Percentiles rank a stretch among this genome's conserved stretches.
phyloP scores from a whole-genome alignment of 1,140 invertebrate genomes.

The Matsumurasca onukii region DNA sequence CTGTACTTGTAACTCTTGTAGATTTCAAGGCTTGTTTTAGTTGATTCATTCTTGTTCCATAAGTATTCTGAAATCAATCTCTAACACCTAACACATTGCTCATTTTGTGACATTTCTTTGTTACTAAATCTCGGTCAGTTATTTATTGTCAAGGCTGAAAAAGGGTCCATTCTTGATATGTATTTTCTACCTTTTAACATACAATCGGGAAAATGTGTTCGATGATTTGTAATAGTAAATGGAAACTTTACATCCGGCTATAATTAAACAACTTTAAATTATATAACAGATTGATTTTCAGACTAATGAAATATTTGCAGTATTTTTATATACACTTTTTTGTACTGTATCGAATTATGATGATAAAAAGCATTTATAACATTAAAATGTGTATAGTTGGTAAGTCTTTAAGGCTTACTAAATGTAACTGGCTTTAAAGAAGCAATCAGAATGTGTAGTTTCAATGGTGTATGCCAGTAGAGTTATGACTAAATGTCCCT shows the following conservation, averaged over 20 bases:
- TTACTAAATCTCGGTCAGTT: background rate
- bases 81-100: background rate
- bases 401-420: background rate
- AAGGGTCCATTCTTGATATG: constrained; percentile 5
- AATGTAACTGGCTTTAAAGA: background rate
- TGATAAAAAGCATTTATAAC: constrained; percentile 1
- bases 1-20: background rate
- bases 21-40: background rate
- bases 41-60: background rate
- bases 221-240: background rate
- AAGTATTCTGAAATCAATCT: background rate
- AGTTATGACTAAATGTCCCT: background rate
- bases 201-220: background rate
- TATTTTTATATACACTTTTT: constrained; percentile 15
- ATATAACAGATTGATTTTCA: background rate
- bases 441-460: background rate
- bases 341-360: constrained; percentile 4
- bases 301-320: background rate
- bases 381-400: background rate
- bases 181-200: background rate
- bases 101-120: constrained; percentile 14
- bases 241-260: background rate
- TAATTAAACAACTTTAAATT: background rate
- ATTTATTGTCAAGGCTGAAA: constrained; percentile 11
- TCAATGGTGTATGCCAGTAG: too few species aligned